Evolutionary conservation across 2,113 vertebrate genomes (phyloP).

Genomic region (Apus apus): DNA sequence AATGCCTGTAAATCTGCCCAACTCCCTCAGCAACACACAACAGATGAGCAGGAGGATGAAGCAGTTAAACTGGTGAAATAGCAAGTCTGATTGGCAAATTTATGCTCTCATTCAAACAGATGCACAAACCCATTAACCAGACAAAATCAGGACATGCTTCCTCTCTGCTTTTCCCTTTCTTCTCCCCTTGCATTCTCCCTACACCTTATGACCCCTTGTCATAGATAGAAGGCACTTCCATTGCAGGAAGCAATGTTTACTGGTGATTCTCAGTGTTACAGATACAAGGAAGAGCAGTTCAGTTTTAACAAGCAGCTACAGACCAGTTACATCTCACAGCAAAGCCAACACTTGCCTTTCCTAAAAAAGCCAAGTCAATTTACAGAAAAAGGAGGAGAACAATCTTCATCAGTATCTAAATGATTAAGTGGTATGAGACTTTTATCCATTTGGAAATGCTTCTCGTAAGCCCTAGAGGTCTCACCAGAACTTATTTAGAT

Average conservation of each 20-base stretch:
- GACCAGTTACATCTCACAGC: background rate
- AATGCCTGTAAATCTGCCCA: background rate
- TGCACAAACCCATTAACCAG: background rate
- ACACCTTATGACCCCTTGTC: background rate
- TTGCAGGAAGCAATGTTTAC: background rate
- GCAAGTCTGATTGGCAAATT: background rate
- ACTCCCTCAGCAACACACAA: background rate
- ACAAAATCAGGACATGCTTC: background rate
- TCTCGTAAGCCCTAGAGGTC: background rate
- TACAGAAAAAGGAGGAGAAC: background rate
- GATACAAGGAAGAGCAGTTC: background rate
- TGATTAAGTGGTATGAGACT: slow-evolving; percentile 19
- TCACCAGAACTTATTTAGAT: background rate
- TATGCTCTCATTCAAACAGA: background rate
- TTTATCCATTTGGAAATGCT: slow-evolving; percentile 19
- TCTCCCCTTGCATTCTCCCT: background rate
- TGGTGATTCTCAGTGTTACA: background rate
- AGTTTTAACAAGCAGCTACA: background rate
- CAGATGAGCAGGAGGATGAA: background rate
- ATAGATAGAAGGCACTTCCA: slow-evolving; percentile 8
- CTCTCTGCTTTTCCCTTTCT: background rate
- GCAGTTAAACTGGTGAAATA: background rate
- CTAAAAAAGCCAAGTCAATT: background rate
- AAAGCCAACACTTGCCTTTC: background rate
- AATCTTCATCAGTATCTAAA: background rate